Conservation (phyloP, 2,888 invertebrate species). For the Polymixis flavicincta region DNA sequence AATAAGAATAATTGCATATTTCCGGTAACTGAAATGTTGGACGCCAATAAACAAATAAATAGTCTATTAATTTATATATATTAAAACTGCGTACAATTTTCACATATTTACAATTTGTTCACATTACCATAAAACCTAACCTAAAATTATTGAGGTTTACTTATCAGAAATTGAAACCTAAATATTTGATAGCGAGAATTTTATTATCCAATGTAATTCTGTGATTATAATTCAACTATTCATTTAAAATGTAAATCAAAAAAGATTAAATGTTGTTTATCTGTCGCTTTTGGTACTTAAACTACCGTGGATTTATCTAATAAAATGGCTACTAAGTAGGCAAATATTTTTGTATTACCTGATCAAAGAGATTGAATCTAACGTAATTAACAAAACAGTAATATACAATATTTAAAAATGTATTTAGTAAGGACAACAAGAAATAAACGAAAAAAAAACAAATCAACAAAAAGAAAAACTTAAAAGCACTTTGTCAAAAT, state of each 20-base stretch:
- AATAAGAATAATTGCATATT: slow-evolving; percentile 48
- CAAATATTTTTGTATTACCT: neutral
- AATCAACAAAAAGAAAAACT: neutral
- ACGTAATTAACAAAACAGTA: too few relatives aligned
- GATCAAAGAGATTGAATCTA: too few relatives aligned
- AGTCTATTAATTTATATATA: neutral
- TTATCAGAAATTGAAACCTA: slow-evolving; percentile 22
- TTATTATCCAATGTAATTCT: slow-evolving; percentile 1
- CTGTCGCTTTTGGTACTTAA: neutral
- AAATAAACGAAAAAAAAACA: neutral
- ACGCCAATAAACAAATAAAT: neutral
- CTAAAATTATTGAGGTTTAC: neutral
- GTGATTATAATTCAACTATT: slow-evolving; percentile 15
- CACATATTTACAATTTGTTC: neutral
- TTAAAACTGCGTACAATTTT: neutral
- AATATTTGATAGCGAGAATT: slow-evolving; percentile 19
- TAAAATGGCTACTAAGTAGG: neutral
- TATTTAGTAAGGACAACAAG: too few relatives aligned
- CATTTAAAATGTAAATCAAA: neutral
- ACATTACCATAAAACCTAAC: neutral
- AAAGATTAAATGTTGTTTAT: slow-evolving; percentile 7
- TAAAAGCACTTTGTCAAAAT: neutral
- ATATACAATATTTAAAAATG: too few relatives aligned
- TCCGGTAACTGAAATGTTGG: slow-evolving; percentile 31
- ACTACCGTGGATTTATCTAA: neutral